Conservation (phyloP, 2,113 vertebrate species). For the Caracal caracal region DNA sequence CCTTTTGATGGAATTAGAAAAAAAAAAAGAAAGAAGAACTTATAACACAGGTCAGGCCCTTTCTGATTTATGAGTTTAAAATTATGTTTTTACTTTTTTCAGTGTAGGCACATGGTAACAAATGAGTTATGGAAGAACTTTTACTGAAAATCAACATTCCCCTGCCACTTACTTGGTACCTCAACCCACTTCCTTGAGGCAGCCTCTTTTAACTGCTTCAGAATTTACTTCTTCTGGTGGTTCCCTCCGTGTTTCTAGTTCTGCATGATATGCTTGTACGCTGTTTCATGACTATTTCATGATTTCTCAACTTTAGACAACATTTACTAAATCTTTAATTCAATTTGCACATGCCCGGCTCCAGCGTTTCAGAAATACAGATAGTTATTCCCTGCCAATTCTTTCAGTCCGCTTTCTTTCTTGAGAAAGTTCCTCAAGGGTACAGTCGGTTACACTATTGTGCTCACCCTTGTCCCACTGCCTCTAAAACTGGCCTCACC, state of each 20-base stretch:
- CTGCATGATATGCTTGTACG: not conserved
- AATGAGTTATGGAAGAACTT: conserved; percentile 18
- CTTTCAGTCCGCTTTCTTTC: not conserved
- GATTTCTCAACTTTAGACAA: not conserved
- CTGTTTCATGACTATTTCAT: not conserved
- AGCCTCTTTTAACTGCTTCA: not conserved
- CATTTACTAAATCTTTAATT: not conserved
- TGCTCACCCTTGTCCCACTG: not conserved
- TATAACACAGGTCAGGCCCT: conserved; percentile 66
- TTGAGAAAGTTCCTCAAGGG: not conserved
- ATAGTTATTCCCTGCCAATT: not conserved
- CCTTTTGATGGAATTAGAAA: conserved; percentile 83
- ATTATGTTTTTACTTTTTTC: conserved; percentile 51
- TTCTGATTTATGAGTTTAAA: conserved; percentile 47
- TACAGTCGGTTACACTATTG: not conserved
- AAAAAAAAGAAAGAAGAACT: conserved; percentile 53
- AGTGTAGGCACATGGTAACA: not conserved
- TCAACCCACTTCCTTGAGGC: not conserved
- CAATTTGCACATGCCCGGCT: not conserved
- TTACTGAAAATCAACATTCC: conserved; percentile 4
- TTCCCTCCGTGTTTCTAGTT: conserved; percentile 15
- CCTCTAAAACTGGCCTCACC: not conserved
- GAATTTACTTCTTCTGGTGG: not conserved
- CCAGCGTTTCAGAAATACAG: conserved; percentile 31
- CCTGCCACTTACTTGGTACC: not conserved